Evolutionary conservation across 2,113 vertebrate genomes (phyloP).

Genomic region (Gallinago jamesoni): DNA sequence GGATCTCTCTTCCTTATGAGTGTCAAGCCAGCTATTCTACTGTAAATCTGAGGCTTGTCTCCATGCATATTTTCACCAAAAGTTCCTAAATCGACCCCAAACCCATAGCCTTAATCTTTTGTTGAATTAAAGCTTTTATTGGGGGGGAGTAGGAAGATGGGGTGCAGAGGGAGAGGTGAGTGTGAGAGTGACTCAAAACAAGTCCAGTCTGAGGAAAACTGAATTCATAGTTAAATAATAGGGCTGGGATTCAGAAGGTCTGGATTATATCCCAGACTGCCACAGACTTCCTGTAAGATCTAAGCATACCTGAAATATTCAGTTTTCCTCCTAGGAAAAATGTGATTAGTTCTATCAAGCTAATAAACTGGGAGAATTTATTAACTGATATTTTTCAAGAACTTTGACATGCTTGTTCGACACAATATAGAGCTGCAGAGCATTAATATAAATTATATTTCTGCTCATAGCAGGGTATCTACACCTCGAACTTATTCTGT

Average conservation of each 20-base stretch:
- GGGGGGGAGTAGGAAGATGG: accelerated
- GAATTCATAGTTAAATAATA: background rate
- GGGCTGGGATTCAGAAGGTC: background rate
- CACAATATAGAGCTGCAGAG: background rate
- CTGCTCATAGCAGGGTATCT: background rate
- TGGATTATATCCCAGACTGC: background rate
- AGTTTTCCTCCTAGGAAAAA: background rate
- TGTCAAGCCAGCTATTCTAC: background rate
- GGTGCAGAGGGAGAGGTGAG: background rate
- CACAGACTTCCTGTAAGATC: background rate
- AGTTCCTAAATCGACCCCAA: background rate
- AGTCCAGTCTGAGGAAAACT: background rate
- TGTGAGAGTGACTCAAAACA: background rate
- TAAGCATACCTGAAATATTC: background rate
- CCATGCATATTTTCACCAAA: background rate
- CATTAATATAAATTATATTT: background rate
- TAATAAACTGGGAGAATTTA: slow-evolving; percentile 8
- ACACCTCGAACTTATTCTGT: background rate
- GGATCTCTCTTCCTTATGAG: background rate
- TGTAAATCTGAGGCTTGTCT: background rate
- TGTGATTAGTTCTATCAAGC: background rate
- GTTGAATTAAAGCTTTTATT: background rate
- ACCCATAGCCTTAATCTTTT: background rate
- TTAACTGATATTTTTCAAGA: background rate
- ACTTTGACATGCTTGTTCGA: background rate